phyloP scores from a whole-genome alignment of 2,888 invertebrate species.

The Lycia hirtaria region DNA sequence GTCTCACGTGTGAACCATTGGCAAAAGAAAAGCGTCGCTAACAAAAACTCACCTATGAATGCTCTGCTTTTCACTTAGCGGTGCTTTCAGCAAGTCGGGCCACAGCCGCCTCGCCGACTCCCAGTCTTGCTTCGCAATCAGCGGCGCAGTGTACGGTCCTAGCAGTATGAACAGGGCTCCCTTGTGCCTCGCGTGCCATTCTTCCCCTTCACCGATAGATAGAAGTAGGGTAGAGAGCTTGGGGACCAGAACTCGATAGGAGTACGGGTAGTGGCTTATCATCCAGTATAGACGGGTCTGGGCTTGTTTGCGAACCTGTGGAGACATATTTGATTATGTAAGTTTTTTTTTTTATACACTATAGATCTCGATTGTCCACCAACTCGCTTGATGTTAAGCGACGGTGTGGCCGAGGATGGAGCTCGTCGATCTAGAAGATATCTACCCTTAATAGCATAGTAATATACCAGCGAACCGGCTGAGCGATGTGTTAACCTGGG shows the following conservation, averaged over 20 bases:
- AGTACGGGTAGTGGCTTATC: slow-evolving; percentile 88
- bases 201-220: slow-evolving; percentile 67
- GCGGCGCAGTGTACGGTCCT: slow-evolving; percentile 87
- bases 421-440: too few species aligned
- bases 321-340: too few species aligned
- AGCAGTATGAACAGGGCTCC: slow-evolving; percentile 92
- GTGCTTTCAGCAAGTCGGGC: slow-evolving; percentile 91
- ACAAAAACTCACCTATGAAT: slow-evolving; percentile 83
- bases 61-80: slow-evolving; percentile 94
- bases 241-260: slow-evolving; percentile 88
- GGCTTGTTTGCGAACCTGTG: slow-evolving; percentile 86
- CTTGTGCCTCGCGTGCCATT: slow-evolving; percentile 77
- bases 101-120: slow-evolving; percentile 88
- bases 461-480: too few species aligned
- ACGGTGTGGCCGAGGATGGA: too few species aligned
- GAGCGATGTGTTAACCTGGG: too few species aligned
- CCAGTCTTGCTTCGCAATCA: slow-evolving; percentile 92
- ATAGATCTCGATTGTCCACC: too few species aligned
- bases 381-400: too few species aligned
- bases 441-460: too few species aligned
- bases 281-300: slow-evolving; percentile 88
- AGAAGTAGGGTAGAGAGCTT: slow-evolving; percentile 85
- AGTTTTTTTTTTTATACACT: too few species aligned
- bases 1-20: too few species aligned
- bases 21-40: not conserved